Conservation (phyloP, 2,888 invertebrate genomes). For the Orthonevra nobilis region DNA sequence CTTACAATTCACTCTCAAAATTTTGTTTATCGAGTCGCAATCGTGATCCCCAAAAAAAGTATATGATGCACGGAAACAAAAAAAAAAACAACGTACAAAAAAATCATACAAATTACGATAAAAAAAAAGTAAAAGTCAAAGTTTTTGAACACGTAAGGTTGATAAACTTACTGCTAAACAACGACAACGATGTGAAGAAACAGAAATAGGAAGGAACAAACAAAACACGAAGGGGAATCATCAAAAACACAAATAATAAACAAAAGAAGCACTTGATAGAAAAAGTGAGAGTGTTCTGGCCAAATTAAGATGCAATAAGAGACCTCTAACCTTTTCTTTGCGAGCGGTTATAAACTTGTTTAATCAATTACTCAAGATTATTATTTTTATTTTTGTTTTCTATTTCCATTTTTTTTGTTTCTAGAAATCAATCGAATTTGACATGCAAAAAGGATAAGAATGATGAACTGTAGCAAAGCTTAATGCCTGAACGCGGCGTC, state of each 20-base stretch:
- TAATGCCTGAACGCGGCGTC: too few species aligned
- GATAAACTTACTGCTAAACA: constrained; percentile 35
- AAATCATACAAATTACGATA: not conserved
- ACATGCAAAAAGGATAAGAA: too few species aligned
- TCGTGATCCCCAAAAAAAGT: not conserved
- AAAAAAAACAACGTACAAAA: not conserved
- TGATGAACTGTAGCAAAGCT: too few species aligned
- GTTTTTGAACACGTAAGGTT: constrained; percentile 45
- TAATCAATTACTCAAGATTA: constrained; percentile 31
- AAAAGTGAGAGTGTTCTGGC: constrained; percentile 32
- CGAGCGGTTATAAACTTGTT: constrained; percentile 10
- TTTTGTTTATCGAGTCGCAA: too few species aligned
- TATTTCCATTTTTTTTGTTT: not conserved
- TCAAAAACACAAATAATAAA: not conserved
- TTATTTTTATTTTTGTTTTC: constrained; percentile 2
- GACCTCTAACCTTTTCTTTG: constrained; percentile 20
- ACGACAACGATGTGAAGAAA: not conserved
- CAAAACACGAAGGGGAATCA: too few species aligned
- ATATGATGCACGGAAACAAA: not conserved
- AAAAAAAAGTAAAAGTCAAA: constrained; percentile 45
- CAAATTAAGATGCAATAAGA: constrained; percentile 19
- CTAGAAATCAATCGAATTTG: too few species aligned
- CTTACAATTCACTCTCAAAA: constrained; percentile 19
- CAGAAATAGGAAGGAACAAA: constrained; percentile 1
- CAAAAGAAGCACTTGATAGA: constrained; percentile 2